Percentiles rank a stretch among this genome's conserved stretches.
phyloP scores from a whole-genome alignment of 2,888 invertebrate genomes.

The Nematopogon swammerdamellus region DNA sequence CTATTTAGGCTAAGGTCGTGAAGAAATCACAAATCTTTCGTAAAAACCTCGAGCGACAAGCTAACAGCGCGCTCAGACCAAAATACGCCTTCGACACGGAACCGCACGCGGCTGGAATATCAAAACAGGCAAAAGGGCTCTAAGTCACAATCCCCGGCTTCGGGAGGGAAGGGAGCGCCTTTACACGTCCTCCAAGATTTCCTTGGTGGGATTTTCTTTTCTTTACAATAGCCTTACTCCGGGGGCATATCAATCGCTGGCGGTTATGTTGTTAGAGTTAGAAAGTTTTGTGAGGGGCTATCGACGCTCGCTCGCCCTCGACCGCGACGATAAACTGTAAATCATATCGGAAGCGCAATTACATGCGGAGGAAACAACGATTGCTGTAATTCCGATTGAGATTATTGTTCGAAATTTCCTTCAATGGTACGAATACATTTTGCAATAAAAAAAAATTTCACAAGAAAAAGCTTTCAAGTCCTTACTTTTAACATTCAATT shows the following conservation, averaged over 20 bases:
- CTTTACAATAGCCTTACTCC: conserved; percentile 56
- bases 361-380: neutral
- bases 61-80: neutral
- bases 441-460: too few species aligned
- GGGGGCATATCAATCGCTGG: conserved; percentile 57
- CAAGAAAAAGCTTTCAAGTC: too few species aligned
- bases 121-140: neutral
- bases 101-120: neutral
- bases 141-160: neutral
- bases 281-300: conserved; percentile 34
- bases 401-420: too few species aligned
- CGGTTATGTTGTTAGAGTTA: conserved; percentile 58
- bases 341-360: neutral
- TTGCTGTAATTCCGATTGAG: neutral
- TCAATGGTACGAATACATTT: too few species aligned
- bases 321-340: neutral
- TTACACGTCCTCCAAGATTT: conserved; percentile 40
- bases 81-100: neutral
- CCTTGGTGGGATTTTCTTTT: conserved; percentile 56
- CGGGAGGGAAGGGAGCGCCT: neutral
- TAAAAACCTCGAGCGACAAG: neutral
- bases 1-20: too few species aligned
- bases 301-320: too few species aligned
- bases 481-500: too few species aligned
- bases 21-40: too few species aligned